phyloP scores from a whole-genome alignment of 2,888 invertebrate genomes.

The Periphyllus acericola region DNA sequence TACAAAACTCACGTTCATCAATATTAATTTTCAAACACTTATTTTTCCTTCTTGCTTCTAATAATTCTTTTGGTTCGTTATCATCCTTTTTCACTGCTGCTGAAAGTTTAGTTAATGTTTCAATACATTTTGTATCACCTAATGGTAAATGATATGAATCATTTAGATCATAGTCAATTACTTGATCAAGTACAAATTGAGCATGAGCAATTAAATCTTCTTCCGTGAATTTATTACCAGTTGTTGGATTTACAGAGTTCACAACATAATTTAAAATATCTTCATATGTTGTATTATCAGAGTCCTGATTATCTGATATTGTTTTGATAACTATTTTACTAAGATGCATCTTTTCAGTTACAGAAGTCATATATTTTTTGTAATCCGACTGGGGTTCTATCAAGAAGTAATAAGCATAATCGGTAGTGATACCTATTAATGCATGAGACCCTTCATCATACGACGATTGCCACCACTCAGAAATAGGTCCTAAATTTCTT shows the following conservation, averaged over 20 bases:
- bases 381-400: conserved; percentile 79
- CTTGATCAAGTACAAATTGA: conserved; percentile 85
- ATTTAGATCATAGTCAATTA: conserved; percentile 71
- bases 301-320: conserved; percentile 69
- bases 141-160: conserved; percentile 73
- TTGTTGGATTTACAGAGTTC: conserved; percentile 69
- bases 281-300: conserved; percentile 77
- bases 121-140: conserved; percentile 79
- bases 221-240: conserved; percentile 72
- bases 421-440: conserved; percentile 80
- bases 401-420: conserved; percentile 82
- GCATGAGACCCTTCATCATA: conserved; percentile 83
- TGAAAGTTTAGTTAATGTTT: conserved; percentile 79
- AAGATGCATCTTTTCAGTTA: conserved; percentile 81
- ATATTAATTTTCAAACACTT: conserved; percentile 45
- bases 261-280: conserved; percentile 74
- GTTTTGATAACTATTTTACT: conserved; percentile 84
- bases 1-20: conserved; percentile 71
- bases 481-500: conserved; percentile 83
- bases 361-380: conserved; percentile 75
- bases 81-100: conserved; percentile 75
- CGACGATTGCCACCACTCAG: conserved; percentile 85
- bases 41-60: conserved; percentile 40
- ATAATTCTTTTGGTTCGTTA: conserved; percentile 66
- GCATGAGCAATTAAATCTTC: conserved; percentile 81